These are phyloP conservation scores for Dendrocopos noguchii DNA, from an alignment of 2,113 vertebrate species.

Conservation along the genomic window DNA sequence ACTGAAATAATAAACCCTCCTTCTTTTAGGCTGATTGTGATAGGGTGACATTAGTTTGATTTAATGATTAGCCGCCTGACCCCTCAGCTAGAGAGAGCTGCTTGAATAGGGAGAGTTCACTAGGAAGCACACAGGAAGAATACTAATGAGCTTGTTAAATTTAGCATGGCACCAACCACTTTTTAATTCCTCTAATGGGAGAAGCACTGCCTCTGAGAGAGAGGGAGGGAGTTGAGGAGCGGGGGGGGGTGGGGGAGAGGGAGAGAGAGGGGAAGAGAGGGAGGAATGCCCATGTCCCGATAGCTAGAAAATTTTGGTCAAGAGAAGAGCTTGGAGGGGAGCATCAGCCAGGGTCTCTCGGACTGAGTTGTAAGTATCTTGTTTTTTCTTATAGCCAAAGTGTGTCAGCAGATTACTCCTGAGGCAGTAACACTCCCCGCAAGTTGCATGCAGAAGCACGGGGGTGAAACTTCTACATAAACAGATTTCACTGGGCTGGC, in stretches of 20 bases:
- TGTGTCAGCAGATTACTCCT: not conserved
- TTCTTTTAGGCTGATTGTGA: conserved; percentile 81
- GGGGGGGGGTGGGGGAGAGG: not conserved
- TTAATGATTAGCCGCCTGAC: conserved; percentile 95
- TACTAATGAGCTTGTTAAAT: conserved; percentile 91
- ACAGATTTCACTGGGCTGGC: not conserved
- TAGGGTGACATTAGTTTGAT: conserved; percentile 92
- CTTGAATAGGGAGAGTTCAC: conserved; percentile 87
- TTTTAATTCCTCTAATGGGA: conserved; percentile 85
- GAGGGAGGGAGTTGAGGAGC: conserved; percentile 21
- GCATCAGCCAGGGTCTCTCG: conserved; percentile 59
- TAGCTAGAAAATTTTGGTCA: conserved; percentile 62
- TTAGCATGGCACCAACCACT: conserved; percentile 87
- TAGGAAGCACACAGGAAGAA: conserved; percentile 81
- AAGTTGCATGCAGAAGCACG: not conserved
- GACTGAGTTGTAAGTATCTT: conserved; percentile 78
- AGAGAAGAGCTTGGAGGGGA: conserved; percentile 56
- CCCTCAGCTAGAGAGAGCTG: conserved; percentile 82
- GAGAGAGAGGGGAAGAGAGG: not conserved
- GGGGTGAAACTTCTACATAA: not conserved
- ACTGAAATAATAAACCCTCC: conserved; percentile 91
- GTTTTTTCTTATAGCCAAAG: not conserved
- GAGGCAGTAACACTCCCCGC: not conserved
- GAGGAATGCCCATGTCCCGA: conserved; percentile 39
- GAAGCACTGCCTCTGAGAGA: conserved; percentile 73